Evolutionary conservation across 2,113 vertebrate species (phyloP), one percentile per base, ranked within the genome.

Genomic region (Mobula hypostoma): DNA sequence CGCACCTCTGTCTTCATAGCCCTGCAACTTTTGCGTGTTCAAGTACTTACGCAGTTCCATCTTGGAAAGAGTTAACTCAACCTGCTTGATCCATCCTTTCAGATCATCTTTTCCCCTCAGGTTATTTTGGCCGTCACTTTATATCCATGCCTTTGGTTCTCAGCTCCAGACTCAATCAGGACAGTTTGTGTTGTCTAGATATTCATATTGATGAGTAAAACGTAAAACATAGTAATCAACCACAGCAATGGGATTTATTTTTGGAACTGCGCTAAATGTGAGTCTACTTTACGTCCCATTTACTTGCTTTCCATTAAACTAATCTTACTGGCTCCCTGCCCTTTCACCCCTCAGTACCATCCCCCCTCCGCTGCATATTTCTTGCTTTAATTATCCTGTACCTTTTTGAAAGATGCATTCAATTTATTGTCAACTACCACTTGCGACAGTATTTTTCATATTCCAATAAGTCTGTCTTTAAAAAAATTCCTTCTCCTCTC

Each of bases 321-420:
- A 56, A 58, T 58, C 2, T 9, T 21, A 58, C 58, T 48, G 24
- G 48, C 48, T 85, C 27, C 27, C 7, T 85, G 48, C 48, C 48
- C 48, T 48, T 48, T 48, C 48, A 48, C 48, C 48, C 48, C 48
- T 48, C 48, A 48, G 48, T 4, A 48, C 48, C 48, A 48, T 48
- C 82, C 82, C 48, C 12, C 0, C 48, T 27, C 21, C 80, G 48
- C 48, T 48, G 40, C 27, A 56, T 85, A 85, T 85, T 27, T 58
- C 58, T 85, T 83, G 21, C 80, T 83, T 85, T 85, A 85, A 85
- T 85, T 85, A 85, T 58, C 82, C 82, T 56, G 82, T 27, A 58
- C 48, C 48, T 48, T 48, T 48, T 48, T 56, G 48, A 85, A 58
- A 9, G 21, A 40, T 27, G 7, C 80, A 83, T 56, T 83, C 21